A percentile compares a stretch with the other conserved stretches of the same genome.
Evolutionary conservation across 2,797 vertebrate species (phyloP).

Genomic region (Malurus leucopterus): DNA sequence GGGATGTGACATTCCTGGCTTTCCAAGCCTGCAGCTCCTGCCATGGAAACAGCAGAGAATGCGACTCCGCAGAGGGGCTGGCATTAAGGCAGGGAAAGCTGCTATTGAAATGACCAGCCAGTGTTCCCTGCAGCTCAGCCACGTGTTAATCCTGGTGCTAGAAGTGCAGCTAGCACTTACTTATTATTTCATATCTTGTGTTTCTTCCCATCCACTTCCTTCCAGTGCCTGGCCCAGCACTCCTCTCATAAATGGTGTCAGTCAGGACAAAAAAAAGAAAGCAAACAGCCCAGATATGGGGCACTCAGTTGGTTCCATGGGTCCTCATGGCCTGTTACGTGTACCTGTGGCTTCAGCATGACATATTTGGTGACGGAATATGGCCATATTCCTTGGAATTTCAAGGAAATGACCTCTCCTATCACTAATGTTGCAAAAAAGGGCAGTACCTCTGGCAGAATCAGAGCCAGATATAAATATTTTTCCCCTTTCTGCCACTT

Average conservation of each 20-base stretch:
- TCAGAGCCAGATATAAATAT: neutral
- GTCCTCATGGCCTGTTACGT: neutral
- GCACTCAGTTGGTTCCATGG: rapidly evolving
- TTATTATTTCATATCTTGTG: neutral
- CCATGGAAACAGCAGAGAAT: neutral
- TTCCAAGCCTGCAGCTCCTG: neutral
- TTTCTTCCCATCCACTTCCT: neutral
- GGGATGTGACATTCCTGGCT: rapidly evolving
- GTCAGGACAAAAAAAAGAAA: neutral
- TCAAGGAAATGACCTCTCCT: neutral
- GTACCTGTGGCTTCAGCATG: neutral
- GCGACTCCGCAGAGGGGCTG: neutral
- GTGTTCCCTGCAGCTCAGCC: neutral
- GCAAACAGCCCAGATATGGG: neutral
- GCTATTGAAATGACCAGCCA: rapidly evolving
- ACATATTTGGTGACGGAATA: neutral
- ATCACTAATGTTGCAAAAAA: neutral
- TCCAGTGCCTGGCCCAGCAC: neutral
- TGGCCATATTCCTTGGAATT: neutral
- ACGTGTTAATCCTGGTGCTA: neutral
- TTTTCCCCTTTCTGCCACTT: neutral
- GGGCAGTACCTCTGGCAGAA: neutral
- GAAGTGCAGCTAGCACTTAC: neutral
- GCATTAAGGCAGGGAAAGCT: neutral
- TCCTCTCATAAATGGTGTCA: neutral